phyloP scores from a whole-genome alignment of 2,113 vertebrate genomes.

The Alligator sinensis region DNA sequence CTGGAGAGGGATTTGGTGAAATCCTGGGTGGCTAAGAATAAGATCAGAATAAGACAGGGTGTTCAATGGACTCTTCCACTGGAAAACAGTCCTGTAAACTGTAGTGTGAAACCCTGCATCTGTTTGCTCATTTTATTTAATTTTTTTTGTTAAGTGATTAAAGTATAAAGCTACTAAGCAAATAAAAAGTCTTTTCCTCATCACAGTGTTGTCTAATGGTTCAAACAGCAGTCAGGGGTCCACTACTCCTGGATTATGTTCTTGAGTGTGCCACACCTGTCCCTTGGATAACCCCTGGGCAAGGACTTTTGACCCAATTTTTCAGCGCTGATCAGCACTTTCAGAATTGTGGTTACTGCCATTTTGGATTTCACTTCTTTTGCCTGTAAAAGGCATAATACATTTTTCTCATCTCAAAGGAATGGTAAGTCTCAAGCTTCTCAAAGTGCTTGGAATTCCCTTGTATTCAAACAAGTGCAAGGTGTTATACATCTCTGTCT shows the following conservation, averaged over 20 bases:
- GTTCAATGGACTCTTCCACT: constrained; percentile 54
- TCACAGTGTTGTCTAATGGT: constrained; percentile 40
- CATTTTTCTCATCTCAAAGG: neutral
- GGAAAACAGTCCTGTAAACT: constrained; percentile 60
- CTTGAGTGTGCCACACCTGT: neutral
- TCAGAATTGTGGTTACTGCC: neutral
- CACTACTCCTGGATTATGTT: neutral
- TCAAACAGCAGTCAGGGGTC: constrained; percentile 35
- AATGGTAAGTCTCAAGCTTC: neutral
- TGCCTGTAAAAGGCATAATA: neutral
- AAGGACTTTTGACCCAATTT: neutral
- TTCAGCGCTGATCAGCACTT: neutral
- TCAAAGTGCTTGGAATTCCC: neutral
- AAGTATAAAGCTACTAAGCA: constrained; percentile 64
- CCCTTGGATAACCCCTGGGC: neutral
- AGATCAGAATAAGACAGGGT: constrained; percentile 71
- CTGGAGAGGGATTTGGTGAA: constrained; percentile 77
- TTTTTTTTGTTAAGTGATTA: constrained; percentile 72
- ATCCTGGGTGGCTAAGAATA: constrained; percentile 65
- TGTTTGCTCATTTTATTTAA: constrained; percentile 75
- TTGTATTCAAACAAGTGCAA: neutral
- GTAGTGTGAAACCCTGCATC: constrained; percentile 51
- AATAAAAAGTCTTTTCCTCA: constrained; percentile 58
- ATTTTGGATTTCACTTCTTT: neutral
- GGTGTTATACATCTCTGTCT: neutral